Base-by-base conservation (phyloP, 2,797 vertebrate genomes). In the Cynopterus sphinx region DNA sequence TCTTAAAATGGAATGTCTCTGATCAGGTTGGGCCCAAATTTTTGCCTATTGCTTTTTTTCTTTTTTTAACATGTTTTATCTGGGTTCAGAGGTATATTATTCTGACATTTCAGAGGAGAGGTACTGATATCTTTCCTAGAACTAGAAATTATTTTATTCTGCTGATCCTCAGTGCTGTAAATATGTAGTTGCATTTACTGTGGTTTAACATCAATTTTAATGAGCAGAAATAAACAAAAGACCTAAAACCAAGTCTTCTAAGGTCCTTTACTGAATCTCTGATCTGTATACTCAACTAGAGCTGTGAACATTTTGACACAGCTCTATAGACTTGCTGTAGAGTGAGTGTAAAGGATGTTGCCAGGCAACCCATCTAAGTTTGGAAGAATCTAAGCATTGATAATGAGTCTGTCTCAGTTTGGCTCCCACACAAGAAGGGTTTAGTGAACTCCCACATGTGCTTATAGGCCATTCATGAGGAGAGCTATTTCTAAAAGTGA, bases 311-410 rank as follows among this genome's bases (percentile, higher is more conserved):
- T 87, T 97, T 97, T 95, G 87, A 96, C 84, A 92, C 36, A 96
- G 87, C 75, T 97, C 95, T 93, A 96, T 46, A 91, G 89, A 96
- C 83, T 95, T 83, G 93, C 79, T 96, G 94, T 92, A 96, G 55
- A 91, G 41, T 87, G 49, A 91, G 89, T 94, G 91, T 94, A 97
- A 86, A 96, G 95, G 93, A 88, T 81, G 97, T 49, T 97, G 92
- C 96, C 88, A 97, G 93, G 98, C 97, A 98, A 94, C 89, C 87
- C 90, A 88, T 81, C 82, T 96, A 96, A 96, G 93, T 94, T 89
- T 65, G 87, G 98, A 98, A 98, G 95, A 97, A 97, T 86, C 51
- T 96, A 90, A 94, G 98, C 87, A 92, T 49, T 9, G 73, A 87
- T 36, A 41, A 39, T 0, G 51, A 97, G 88, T 12, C 89, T 94